Percentiles rank a stretch among this genome's conserved stretches.
phyloP scores from a whole-genome alignment of 2,797 vertebrate species.

The Ataeniobius toweri region DNA sequence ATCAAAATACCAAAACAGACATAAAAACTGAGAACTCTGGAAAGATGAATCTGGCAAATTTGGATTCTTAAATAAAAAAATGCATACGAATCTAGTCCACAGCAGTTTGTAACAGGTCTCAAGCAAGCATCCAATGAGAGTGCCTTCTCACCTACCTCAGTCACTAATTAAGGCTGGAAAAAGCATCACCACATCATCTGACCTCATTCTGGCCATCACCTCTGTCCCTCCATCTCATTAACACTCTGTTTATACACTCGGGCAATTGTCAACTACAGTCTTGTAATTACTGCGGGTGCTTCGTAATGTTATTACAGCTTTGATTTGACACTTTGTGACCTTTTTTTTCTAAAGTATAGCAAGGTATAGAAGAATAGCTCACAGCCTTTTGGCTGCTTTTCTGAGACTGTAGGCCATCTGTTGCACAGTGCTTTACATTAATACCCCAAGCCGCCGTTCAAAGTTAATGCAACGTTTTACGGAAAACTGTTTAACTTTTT shows the following conservation, averaged over 20 bases:
- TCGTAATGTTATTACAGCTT: conserved; percentile 51
- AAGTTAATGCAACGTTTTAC: conserved; percentile 42
- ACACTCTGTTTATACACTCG: conserved; percentile 43
- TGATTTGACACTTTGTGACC: conserved; percentile 49
- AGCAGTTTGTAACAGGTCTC: conserved; percentile 11
- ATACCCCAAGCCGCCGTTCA: conserved; percentile 20
- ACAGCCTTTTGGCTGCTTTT: conserved; percentile 34
- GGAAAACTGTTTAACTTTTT: conserved; percentile 42
- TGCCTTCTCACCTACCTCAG: conserved; percentile 1
- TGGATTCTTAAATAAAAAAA: not conserved
- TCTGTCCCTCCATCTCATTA: conserved; percentile 18
- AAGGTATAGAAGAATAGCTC: conserved; percentile 26
- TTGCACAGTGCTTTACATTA: conserved; percentile 31
- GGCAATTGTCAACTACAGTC: conserved; percentile 41
- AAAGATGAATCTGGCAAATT: not conserved
- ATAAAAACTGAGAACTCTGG: not conserved
- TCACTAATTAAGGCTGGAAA: conserved; percentile 29
- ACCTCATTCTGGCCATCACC: conserved; percentile 59
- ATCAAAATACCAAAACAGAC: not conserved
- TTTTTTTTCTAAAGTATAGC: conserved; percentile 37
- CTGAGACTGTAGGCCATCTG: conserved; percentile 17
- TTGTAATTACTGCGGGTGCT: conserved; percentile 38
- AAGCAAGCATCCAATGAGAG: conserved; percentile 7
- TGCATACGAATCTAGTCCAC: conserved; percentile 9
- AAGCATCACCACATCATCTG: conserved; percentile 37